These are phyloP conservation scores for Coregonus suidteri DNA, from an alignment of 2,797 vertebrate species.

Conservation along the genomic window DNA sequence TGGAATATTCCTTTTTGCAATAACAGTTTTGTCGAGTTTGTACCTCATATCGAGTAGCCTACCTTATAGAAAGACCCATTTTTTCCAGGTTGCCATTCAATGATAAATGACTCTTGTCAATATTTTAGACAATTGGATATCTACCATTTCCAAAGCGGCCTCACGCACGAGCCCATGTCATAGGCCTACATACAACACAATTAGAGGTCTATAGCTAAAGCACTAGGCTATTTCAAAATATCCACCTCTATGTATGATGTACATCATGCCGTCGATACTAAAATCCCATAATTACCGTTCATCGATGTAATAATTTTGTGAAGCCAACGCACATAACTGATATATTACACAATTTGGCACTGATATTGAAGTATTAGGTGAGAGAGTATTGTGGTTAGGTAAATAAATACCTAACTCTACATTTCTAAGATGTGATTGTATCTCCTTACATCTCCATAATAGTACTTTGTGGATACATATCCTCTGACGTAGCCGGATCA, in stretches of 20 bases:
- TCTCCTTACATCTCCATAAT: not conserved
- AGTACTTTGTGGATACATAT: not conserved
- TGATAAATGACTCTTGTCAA: not conserved
- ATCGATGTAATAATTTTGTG: not conserved
- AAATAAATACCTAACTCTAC: not conserved
- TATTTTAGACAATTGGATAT: not conserved
- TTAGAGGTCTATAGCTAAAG: not conserved
- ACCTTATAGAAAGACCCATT: not conserved
- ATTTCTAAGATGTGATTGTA: not conserved
- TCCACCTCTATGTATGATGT: not conserved
- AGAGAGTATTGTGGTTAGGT: not conserved
- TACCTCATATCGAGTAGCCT: not conserved
- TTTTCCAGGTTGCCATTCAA: not conserved
- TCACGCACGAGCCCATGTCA: not conserved
- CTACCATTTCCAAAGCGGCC: not conserved
- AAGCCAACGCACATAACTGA: no score
- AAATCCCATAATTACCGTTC: not conserved
- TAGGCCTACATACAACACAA: not conserved
- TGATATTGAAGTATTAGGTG: not conserved
- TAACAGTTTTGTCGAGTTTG: not conserved
- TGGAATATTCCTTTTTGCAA: not conserved
- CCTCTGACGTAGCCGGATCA: not conserved
- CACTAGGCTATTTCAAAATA: not conserved
- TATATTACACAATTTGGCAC: not conserved
- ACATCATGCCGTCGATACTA: not conserved